These are phyloP conservation scores for Cyanocitta stelleri DNA, from an alignment of 2,113 vertebrate genomes.

Conservation along the genomic window DNA sequence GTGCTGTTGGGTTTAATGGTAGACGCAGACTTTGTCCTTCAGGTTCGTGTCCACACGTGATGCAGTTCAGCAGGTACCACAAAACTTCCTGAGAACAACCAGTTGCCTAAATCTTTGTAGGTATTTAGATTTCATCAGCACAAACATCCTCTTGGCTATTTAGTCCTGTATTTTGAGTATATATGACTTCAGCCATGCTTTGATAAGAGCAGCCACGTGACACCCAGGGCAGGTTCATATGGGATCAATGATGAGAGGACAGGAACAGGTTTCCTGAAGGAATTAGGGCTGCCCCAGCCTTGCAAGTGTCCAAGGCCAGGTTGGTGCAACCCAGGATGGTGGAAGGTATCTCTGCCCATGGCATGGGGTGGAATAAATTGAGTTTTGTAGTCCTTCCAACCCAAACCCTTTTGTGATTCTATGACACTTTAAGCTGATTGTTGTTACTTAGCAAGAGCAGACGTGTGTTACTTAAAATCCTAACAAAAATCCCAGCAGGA, in stretches of 20 bases:
- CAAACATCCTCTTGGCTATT: neutral
- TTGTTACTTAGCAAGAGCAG: neutral
- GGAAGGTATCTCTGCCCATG: neutral
- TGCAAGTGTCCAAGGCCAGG: neutral
- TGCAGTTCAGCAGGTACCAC: neutral
- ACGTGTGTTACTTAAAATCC: neutral
- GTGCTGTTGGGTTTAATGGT: neutral
- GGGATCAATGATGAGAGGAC: neutral
- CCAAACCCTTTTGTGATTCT: neutral
- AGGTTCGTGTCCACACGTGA: accelerated
- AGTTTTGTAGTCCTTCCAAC: neutral
- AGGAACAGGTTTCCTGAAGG: neutral
- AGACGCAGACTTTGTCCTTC: neutral
- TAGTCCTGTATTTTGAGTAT: neutral
- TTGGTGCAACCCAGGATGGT: neutral
- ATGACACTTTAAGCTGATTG: neutral
- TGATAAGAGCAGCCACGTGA: neutral
- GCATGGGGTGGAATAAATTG: neutral
- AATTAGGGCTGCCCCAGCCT: neutral
- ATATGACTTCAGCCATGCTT: accelerated
- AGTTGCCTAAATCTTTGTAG: neutral
- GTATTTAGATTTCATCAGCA: neutral
- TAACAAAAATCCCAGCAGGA: neutral
- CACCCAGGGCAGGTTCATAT: accelerated
- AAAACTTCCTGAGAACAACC: neutral